Percentiles rank a stretch among this genome's conserved stretches.
Evolutionary conservation across 2,797 vertebrate species (phyloP).

Genomic region (Catamblyrhynchus diadema): DNA sequence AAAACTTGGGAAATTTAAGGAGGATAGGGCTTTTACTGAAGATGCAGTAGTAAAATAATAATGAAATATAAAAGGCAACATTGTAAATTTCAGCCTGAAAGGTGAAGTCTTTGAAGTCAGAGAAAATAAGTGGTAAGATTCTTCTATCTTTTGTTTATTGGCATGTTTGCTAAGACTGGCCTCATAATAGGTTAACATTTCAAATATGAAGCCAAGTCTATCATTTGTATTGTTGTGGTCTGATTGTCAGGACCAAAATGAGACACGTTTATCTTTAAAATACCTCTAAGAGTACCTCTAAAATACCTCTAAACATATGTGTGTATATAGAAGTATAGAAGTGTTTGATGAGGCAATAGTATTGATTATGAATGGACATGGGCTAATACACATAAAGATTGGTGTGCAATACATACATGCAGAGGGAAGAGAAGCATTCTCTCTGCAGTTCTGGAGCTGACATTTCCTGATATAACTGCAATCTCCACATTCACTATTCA

Average conservation of each 20-base stretch:
- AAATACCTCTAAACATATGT: not conserved
- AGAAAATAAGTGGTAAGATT: not conserved
- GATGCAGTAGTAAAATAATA: not conserved
- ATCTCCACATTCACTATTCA: not conserved
- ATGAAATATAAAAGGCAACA: not conserved
- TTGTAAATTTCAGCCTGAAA: not conserved
- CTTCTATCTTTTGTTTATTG: not conserved
- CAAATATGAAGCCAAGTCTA: not conserved
- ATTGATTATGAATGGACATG: not conserved
- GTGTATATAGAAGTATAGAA: not conserved
- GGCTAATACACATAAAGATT: not conserved
- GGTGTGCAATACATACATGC: accelerated
- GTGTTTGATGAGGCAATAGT: not conserved
- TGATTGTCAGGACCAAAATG: not conserved
- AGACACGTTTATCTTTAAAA: not conserved
- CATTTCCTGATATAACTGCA: not conserved
- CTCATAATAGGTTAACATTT: not conserved
- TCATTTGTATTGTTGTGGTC: not conserved
- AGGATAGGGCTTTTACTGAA: not conserved
- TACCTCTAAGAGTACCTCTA: not conserved
- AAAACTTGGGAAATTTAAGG: not conserved
- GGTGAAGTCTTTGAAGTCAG: not conserved
- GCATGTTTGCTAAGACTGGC: not conserved
- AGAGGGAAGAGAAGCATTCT: not conserved
- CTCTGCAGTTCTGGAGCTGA: not conserved